phyloP scores from a whole-genome alignment of 2,797 vertebrate species.

The Liparis tanakae region DNA sequence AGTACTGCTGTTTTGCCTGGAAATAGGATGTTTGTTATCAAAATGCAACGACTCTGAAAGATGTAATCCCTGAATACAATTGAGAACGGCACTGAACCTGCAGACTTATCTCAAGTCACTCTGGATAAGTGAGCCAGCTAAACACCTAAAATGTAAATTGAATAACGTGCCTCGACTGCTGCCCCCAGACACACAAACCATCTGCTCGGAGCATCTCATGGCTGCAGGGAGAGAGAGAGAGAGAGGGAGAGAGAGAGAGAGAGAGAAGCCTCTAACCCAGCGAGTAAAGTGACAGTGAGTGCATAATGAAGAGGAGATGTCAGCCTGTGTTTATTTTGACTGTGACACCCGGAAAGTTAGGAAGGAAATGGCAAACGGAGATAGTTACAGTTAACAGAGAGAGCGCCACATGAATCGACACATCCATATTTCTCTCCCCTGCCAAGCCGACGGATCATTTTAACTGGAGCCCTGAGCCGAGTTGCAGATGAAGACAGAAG shows the following conservation, averaged over 20 bases:
- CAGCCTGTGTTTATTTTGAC: conserved; percentile 32
- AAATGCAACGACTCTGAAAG: conserved; percentile 2
- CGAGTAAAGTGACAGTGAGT: conserved; percentile 47
- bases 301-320: conserved; percentile 62
- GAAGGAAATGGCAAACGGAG: conserved; percentile 29
- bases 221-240: conserved; percentile 57
- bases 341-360: conserved; percentile 21
- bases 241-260: conserved; percentile 43
- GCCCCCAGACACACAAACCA: conserved; percentile 65
- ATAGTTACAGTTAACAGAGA: conserved; percentile 28
- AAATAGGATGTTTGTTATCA: not conserved
- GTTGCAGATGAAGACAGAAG: conserved; percentile 44
- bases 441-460: conserved; percentile 28
- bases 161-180: conserved; percentile 67
- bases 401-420: conserved; percentile 48
- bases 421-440: conserved; percentile 56
- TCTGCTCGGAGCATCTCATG: conserved; percentile 66
- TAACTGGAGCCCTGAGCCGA: conserved; percentile 13
- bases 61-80: conserved; percentile 21
- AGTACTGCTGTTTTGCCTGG: not conserved
- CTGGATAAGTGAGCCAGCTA: conserved; percentile 57
- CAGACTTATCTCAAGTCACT: conserved; percentile 45
- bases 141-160: conserved; percentile 65
- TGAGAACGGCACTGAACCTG: conserved; percentile 31
- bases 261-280: conserved; percentile 59